Evolutionary conservation across 53 echinoderm and acorn worm species (phyloP), one percentile per base, ranked within the genome.

Genomic region (Apostichopus leukothele): DNA sequence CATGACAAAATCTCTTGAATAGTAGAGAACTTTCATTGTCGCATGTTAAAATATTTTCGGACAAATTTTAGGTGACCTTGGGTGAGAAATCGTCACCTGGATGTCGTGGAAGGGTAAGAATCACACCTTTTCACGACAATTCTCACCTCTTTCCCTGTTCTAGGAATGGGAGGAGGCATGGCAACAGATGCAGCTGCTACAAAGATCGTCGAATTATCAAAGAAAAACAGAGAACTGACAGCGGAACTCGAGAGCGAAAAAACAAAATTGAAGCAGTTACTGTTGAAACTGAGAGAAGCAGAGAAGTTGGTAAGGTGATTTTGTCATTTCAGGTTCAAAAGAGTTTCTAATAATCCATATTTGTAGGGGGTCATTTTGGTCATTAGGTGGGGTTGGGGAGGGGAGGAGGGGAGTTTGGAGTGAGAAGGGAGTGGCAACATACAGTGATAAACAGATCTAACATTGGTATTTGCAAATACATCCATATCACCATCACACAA

Each of bases 101-200:
- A 2, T 39, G 39, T 39, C 39, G 3, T 39, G 3, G 39, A 39
- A 39, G 68, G 68, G 4, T 16, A 16, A 67, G 68, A 67, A 67
- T 67, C 2, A n/a, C n/a, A 4, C 4, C 9, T 74, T 74, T 74
- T 74, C 14, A 74, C 25, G 0, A 7, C 8, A 7, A 16, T 11
- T 74, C 20, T 57, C 8, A 57, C 57, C 57, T 57, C 7, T 57
- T 57, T 57, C 4, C 1, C 9, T 75, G 9, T 39, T 75, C 9
- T 27, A 87, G 88, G 88, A 73, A 87, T 87, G 88, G 96, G 96
- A 86, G 93, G 96, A 4, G 96, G 99, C 53, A 90, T 99, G 78
- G 99, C 99, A 20, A 93, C 93, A 89, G 99, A 99, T 89, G 89
- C 90, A n/a, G 99, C 99, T 0, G 99, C 99, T 5, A 96, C 94